phyloP scores from a whole-genome alignment of 2,888 invertebrate species.

The Druceiella hillmani region DNA sequence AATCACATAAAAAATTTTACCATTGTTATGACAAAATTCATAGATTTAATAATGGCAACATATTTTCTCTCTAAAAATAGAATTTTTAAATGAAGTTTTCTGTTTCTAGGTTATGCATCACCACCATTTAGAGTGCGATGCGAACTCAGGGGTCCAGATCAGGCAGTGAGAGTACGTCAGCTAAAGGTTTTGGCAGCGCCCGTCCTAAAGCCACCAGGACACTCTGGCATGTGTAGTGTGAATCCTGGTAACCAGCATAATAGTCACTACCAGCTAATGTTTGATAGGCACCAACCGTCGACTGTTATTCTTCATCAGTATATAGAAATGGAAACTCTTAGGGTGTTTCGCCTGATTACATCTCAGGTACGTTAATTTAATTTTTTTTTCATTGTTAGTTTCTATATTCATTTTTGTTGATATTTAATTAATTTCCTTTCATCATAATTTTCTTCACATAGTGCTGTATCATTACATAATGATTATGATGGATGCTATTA shows the following conservation, averaged over 20 bases:
- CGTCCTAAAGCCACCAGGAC: slow-evolving; percentile 6
- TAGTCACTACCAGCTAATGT: slow-evolving; percentile 19
- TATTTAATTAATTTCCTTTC: slow-evolving; percentile 2
- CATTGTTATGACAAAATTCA: no score
- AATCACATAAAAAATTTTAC: no score
- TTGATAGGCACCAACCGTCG: slow-evolving; percentile 22
- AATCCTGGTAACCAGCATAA: slow-evolving; percentile 31
- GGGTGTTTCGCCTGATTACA: slow-evolving; percentile 88
- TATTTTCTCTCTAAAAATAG: no score
- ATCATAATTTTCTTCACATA: no score
- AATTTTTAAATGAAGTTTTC: no score
- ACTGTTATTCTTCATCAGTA: slow-evolving; percentile 74
- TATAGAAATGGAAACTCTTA: slow-evolving; percentile 86
- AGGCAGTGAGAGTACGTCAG: slow-evolving; percentile 84
- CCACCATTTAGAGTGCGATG: slow-evolving; percentile 62
- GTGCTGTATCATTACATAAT: no score
- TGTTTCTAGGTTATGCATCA: no score
- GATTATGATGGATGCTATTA: no score
- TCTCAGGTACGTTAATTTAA: slow-evolving; percentile 58
- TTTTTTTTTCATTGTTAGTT: no score
- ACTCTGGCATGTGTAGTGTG: slow-evolving; percentile 24
- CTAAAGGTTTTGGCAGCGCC: slow-evolving; percentile 62
- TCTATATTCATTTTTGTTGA: no score
- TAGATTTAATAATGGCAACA: no score
- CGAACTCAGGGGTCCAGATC: slow-evolving; percentile 88